Evolutionary conservation across 2,888 invertebrate genomes (phyloP).

Genomic region (Nephrotoma guestfalica): DNA sequence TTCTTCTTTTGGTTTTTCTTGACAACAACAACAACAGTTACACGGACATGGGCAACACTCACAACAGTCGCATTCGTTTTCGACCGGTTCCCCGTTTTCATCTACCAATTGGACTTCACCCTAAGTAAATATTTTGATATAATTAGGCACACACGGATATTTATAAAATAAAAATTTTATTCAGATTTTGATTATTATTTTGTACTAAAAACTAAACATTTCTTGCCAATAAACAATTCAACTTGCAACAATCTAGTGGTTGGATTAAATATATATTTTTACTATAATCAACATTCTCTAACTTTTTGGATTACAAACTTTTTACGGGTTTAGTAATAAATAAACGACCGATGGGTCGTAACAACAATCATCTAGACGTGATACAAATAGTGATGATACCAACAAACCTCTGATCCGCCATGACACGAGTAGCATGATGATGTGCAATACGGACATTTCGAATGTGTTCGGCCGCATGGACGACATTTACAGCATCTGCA

Average conservation of each 20-base stretch:
- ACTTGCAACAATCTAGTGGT: not conserved
- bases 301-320: not conserved
- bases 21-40: not conserved
- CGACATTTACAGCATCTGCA: not conserved
- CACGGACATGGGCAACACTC: not conserved
- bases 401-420: not conserved
- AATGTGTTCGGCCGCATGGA: not conserved
- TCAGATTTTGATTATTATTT: not conserved
- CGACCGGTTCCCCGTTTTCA: not conserved
- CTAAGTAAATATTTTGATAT: not conserved
- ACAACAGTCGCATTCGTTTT: not conserved
- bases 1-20: not conserved
- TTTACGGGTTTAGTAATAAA: not conserved
- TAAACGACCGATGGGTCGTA: not conserved
- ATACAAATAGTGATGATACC: not conserved
- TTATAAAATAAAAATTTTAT: not conserved
- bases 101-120: not conserved
- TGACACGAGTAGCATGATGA: not conserved
- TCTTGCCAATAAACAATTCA: not conserved
- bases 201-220: not conserved
- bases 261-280: not conserved
- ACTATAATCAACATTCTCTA: not conserved
- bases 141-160: not conserved
- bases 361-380: not conserved
- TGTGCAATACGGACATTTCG: not conserved